Percentiles rank a stretch among this genome's conserved stretches.
phyloP scores from a whole-genome alignment of 2,888 invertebrate species.

The Microplitis deprimator region DNA sequence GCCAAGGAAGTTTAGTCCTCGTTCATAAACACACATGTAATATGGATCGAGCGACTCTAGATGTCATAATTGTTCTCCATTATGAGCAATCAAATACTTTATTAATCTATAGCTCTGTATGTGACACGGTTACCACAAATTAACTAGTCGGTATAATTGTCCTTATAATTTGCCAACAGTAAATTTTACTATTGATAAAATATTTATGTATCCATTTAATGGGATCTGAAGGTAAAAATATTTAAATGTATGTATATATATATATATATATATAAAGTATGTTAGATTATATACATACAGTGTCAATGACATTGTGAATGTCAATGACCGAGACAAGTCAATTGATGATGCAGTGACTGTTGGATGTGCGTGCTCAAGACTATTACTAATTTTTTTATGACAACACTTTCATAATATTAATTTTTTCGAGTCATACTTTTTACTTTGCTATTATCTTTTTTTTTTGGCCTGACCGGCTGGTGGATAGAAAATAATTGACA shows the following conservation, averaged over 20 bases:
- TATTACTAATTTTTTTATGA: constrained; percentile 1
- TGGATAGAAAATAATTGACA: not conserved
- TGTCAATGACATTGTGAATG: constrained; percentile 35
- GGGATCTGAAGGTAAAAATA: not conserved
- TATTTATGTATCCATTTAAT: not conserved
- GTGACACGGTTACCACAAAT: not conserved
- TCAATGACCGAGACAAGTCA: constrained; percentile 37
- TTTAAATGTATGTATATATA: not conserved
- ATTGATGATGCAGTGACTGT: constrained; percentile 30
- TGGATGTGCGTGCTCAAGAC: constrained; percentile 19
- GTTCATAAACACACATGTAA: not conserved
- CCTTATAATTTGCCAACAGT: not conserved
- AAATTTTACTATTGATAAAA: not conserved
- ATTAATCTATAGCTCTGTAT: not conserved
- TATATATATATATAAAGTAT: not conserved
- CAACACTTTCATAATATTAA: constrained; percentile 9
- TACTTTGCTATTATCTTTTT: not conserved
- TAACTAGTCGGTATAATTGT: not conserved
- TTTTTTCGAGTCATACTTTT: not conserved
- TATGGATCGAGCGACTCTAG: not conserved
- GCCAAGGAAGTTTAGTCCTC: not conserved
- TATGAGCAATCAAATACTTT: not conserved
- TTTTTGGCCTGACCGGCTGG: not conserved
- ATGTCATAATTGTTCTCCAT: not conserved
- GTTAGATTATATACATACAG: not conserved